Evolutionary conservation across 2,888 invertebrate genomes (phyloP).

Genomic region (Mechanitis mazaeus): DNA sequence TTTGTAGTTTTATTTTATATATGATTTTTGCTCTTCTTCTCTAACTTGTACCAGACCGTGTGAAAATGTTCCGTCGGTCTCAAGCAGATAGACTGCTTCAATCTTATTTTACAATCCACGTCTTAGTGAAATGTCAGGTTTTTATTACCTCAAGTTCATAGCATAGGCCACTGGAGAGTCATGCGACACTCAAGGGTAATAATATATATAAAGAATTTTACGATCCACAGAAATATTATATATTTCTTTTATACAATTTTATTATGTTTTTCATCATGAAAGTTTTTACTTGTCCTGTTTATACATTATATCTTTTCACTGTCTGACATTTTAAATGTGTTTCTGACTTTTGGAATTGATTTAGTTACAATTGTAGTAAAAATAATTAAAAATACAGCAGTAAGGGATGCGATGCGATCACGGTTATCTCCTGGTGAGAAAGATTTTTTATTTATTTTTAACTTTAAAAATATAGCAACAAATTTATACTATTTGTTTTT

Average conservation of each 20-base stretch:
- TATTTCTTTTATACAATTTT: conserved; percentile 6
- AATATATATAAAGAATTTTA: conserved; percentile 17
- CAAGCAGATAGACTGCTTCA: conserved; percentile 49
- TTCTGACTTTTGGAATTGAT: too few relatives aligned
- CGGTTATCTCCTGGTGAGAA: too few relatives aligned
- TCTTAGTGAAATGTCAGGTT: conserved; percentile 49
- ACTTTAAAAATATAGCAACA: too few relatives aligned
- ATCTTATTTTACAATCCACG: conserved; percentile 64
- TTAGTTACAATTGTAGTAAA: too few relatives aligned
- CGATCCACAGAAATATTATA: conserved; percentile 13
- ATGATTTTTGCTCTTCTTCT: conserved; percentile 10
- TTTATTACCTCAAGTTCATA: conserved; percentile 36
- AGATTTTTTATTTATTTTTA: too few relatives aligned
- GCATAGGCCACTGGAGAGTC: conserved; percentile 27
- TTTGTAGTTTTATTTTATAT: not conserved
- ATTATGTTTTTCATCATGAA: not conserved
- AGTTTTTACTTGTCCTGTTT: not conserved
- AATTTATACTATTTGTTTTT: too few relatives aligned
- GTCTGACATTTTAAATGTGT: too few relatives aligned
- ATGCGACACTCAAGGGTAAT: conserved; percentile 18
- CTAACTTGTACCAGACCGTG: conserved; percentile 28
- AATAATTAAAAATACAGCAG: too few relatives aligned
- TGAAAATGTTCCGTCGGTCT: conserved; percentile 43
- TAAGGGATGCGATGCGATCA: too few relatives aligned
- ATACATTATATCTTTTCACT: too few relatives aligned